Conservation (phyloP, 2,888 invertebrate species). For the Luffia ferchaultella region DNA sequence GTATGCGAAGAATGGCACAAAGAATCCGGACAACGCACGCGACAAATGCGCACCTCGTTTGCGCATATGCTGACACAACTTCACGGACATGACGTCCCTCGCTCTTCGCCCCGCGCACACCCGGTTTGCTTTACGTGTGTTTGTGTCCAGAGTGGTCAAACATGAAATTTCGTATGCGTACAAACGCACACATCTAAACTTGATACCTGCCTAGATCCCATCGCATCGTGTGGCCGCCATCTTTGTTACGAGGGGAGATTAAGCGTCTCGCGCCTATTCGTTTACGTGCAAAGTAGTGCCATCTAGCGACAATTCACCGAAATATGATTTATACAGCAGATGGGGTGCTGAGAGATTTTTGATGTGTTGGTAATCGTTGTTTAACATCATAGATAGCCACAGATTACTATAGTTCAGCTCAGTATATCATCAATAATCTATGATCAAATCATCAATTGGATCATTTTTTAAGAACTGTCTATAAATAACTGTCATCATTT, state of each 20-base stretch:
- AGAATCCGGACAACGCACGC: constrained; percentile 96
- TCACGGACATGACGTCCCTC: constrained; percentile 63
- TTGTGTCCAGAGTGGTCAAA: constrained; percentile 60
- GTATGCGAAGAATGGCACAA: constrained; percentile 98
- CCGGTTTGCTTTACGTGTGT: constrained; percentile 45
- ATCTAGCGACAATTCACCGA: constrained; percentile 22
- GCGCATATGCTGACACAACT: constrained; percentile 82
- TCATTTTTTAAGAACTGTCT: no score
- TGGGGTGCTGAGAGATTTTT: constrained; percentile 13
- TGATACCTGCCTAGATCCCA: constrained; percentile 60
- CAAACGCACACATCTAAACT: constrained; percentile 44
- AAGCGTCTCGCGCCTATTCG: constrained; percentile 30
- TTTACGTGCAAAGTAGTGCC: constrained; percentile 22
- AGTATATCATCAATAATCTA: no score
- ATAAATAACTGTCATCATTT: no score
- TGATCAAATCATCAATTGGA: no score
- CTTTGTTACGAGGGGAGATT: constrained; percentile 42
- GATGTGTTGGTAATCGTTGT: no score
- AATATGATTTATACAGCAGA: constrained; percentile 12
- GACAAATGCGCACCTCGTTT: constrained; percentile 82
- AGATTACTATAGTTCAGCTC: no score
- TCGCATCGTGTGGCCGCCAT: constrained; percentile 52
- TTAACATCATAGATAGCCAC: no score
- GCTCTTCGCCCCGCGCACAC: constrained; percentile 58
- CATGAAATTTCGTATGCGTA: constrained; percentile 59